Evolutionary conservation across 2,797 vertebrate genomes (phyloP), one percentile per base, ranked within the genome.

Genomic region (Petrocephalus schoutedeni): DNA sequence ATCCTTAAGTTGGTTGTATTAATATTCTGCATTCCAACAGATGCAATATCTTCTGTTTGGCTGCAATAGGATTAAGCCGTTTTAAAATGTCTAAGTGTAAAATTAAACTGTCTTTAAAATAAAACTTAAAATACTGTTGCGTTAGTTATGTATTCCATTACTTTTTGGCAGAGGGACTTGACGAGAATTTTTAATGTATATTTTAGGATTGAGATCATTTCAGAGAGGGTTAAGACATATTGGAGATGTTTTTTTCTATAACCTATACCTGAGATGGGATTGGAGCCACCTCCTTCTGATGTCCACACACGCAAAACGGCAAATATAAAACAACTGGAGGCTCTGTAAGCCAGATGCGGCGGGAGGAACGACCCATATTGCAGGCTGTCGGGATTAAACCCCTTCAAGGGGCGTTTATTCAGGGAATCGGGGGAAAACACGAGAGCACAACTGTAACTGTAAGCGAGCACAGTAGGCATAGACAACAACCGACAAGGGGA

Each of bases 321-420:
- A 21, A 88, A 89, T 86, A 90, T 19, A 82, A 89, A 86, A 82
- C 41, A 59, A 41, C 88, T n/a, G 57, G 77, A 88, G 77, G 89
- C 88, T 74, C 1, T 85, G 61, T 56, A 14, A 51, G 84, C 82
- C 77, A 87, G 85, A 90, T 61, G 77, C n/a, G 61, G 84, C 28
- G 28, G 28, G 28, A 28, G 28, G 28, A 28, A 28, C 28, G 28
- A 28, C 28, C 28, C 28, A 28, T 28, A 28, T 28, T 28, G 28
- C 28, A 28, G 28, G 28, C 28, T 28, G 28, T 28, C 28, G 28
- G 28, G 28, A 28, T 28, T 28, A 28, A 28, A 28, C 28, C 28
- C 28, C 28, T 28, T 28, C 28, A 28, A 28, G 28, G 28, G 28
- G 28, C 28, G 28, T 28, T 28, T 28, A 28, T 28, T 28, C 28